A percentile compares a stretch with the other conserved stretches of the same genome.
phyloP scores from a whole-genome alignment of 2,888 invertebrate genomes.

The Disparrhopalites patrizii region DNA sequence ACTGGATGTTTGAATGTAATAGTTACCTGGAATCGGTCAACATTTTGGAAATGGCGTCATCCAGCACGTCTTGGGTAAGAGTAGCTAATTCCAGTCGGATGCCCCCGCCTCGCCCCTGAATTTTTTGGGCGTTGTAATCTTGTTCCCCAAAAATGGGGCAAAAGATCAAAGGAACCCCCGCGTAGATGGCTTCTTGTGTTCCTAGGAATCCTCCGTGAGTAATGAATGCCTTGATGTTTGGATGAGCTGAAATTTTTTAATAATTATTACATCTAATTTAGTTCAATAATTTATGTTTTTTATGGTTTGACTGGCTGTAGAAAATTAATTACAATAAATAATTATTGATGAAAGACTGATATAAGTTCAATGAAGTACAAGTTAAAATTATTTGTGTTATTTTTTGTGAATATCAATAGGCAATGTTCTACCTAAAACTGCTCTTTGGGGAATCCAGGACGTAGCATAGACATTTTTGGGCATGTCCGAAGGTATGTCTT shows the following conservation, averaged over 20 bases:
- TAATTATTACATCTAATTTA: background rate
- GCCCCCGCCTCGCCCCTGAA: slow-evolving; percentile 29
- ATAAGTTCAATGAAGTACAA: too few relatives aligned
- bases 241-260: slow-evolving; percentile 34
- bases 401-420: too few relatives aligned
- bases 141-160: slow-evolving; percentile 37
- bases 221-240: slow-evolving; percentile 37
- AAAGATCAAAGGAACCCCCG: slow-evolving; percentile 32
- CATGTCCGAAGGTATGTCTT: slow-evolving; percentile 50
- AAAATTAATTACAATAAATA: too few relatives aligned
- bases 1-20: background rate
- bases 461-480: slow-evolving; percentile 47
- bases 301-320: too few relatives aligned
- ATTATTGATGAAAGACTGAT: too few relatives aligned
- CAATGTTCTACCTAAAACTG: slow-evolving; percentile 31
- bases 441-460: slow-evolving; percentile 43
- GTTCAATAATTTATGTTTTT: too few relatives aligned
- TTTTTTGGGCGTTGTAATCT: slow-evolving; percentile 34
- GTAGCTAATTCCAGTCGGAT: slow-evolving; percentile 34
- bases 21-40: slow-evolving; percentile 23
- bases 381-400: too few relatives aligned
- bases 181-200: slow-evolving; percentile 36
- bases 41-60: slow-evolving; percentile 32
- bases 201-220: slow-evolving; percentile 40
- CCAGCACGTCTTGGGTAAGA: slow-evolving; percentile 26